Evolutionary conservation across 2,113 vertebrate genomes (phyloP), one percentile per base, ranked within the genome.

Genomic region (Regulus satrapa): DNA sequence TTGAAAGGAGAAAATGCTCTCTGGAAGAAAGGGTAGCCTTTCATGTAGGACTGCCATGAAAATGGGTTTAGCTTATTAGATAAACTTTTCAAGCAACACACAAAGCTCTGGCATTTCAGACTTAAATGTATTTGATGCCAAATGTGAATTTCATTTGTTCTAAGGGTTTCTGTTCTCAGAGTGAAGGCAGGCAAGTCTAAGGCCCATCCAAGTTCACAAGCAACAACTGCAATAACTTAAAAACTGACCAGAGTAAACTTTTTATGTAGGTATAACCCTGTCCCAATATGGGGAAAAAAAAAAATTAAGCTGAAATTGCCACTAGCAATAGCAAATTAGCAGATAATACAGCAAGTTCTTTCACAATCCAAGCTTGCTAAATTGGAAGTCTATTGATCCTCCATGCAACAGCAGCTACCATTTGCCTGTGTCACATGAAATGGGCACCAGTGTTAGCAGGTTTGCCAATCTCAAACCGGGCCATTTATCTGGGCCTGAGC

Each of bases 41-140:
- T 46, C 6, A 4, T 5, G 2, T 2, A 66, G 34, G 72, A 45
- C 20, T 76, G 18, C 26, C 18, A 23, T 0, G 1, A 55, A 52
- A 45, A 88, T 63, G 36, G 4, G 12, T 20, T 52, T 16, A 34
- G 29, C 10, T 84, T 69, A 24, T 18, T 25, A 46, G 23, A 48
- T 9, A 56, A 88, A 52, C 36, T 61, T 64, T 56, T 14, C 54
- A 89, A 77, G n/a, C 63, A 74, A 62, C 9, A 51, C 32, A 20
- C 13, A 58, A 72, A 45, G 36, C 32, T 46, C n/a, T 43, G 32
- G 8, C 34, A 36, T 52, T 88, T 95, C 54, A 49, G 49, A 67
- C 10, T 46, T 66, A 4, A 40, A 64, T 5, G 7, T 15, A 38
- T 10, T 51, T 43, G 41, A 77, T 18, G 26, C 4, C 80, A 87